Evolutionary conservation across 2,888 invertebrate species (phyloP).

Genomic region (Cyclophora punctaria): DNA sequence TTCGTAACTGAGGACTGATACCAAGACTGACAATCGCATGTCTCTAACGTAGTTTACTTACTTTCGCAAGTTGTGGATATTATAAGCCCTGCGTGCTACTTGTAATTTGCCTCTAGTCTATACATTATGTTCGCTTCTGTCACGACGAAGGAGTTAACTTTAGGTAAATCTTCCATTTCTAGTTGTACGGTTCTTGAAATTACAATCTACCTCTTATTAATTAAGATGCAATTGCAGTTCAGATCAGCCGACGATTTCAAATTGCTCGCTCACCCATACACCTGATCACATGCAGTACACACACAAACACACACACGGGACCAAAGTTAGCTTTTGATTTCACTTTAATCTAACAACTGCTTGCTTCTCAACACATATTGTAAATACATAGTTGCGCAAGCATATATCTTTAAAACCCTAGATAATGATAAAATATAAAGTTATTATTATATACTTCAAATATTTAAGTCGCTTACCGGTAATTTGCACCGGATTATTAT

Average conservation of each 20-base stretch:
- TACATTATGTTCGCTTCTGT: constrained; percentile 30
- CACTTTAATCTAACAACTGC: constrained; percentile 33
- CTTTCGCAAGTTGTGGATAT: constrained; percentile 48
- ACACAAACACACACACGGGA: constrained; percentile 31
- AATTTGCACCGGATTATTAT: constrained; percentile 3
- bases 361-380: constrained; percentile 14
- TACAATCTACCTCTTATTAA: constrained; percentile 71
- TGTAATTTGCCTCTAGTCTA: constrained; percentile 51
- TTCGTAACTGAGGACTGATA: constrained; percentile 69
- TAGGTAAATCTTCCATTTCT: constrained; percentile 46
- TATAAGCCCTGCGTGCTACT: constrained; percentile 53
- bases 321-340: constrained; percentile 46
- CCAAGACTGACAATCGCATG: constrained; percentile 69
- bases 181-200: constrained; percentile 62
- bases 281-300: constrained; percentile 1
- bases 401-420: not conserved
- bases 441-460: not conserved
- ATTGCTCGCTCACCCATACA: constrained; percentile 1
- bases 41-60: constrained; percentile 61
- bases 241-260: constrained; percentile 4
- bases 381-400: not conserved
- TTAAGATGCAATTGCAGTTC: constrained; percentile 42
- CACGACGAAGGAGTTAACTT: constrained; percentile 42
- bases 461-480: not conserved
- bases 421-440: not conserved